These are phyloP conservation scores for Eidolon dupreanum DNA, from an alignment of 2,797 vertebrate genomes.

Conservation along the genomic window DNA sequence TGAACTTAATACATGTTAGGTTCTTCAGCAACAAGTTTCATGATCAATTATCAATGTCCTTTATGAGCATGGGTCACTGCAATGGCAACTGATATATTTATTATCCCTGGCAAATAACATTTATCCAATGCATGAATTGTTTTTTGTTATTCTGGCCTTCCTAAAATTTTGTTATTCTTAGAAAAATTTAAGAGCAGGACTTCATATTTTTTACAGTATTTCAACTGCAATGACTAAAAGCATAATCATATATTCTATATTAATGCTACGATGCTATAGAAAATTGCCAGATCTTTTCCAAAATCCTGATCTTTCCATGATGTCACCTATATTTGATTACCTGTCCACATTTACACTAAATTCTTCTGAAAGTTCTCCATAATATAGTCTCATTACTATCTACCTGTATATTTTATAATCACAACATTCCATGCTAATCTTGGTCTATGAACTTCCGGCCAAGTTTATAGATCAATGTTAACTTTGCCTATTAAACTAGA, in stretches of 20 bases:
- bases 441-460: background rate
- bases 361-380: background rate
- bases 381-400: background rate
- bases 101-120: background rate
- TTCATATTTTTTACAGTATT: background rate
- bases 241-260: background rate
- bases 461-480: background rate
- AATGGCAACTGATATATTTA: background rate
- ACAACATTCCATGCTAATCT: background rate
- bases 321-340: conserved; percentile 10
- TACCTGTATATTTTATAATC: background rate
- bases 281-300: conserved; percentile 19
- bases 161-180: conserved; percentile 14
- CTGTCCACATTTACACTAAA: conserved; percentile 8
- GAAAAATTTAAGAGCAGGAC: background rate
- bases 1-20: background rate
- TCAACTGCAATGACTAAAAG: background rate
- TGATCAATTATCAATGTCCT: background rate
- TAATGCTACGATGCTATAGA: conserved; percentile 6
- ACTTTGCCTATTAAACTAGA: background rate
- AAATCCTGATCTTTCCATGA: background rate
- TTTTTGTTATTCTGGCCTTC: conserved; percentile 2
- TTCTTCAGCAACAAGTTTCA: background rate
- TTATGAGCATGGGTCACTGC: background rate
- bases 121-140: background rate